Evolutionary conservation across 2,797 vertebrate genomes (phyloP), one percentile per base, ranked within the genome.

Genomic region (Fratercula arctica): DNA sequence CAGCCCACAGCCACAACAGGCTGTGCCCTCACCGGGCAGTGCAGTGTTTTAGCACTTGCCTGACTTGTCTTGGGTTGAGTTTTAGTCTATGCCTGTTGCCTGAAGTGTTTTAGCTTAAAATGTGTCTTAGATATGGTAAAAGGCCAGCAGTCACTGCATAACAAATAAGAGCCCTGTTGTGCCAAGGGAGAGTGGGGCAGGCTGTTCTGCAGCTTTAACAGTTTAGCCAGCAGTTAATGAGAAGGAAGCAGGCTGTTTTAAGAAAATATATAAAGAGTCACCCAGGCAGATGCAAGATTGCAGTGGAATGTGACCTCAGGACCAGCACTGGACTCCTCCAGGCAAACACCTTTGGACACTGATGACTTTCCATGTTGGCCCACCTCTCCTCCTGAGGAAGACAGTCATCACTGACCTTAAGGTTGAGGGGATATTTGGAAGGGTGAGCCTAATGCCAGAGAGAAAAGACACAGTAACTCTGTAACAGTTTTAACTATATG

Each of bases 21-120:
- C 24, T 31, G 10, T 31, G 17, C 33, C 15, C 5, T 51, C 43
- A 9, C 7, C 3, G 4, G 12, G 6, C 5, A 33, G 8, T 0
- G 2, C 35, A 39, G 5, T 15, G 26, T 29, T 85, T 53, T 54
- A 61, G 12, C n/a, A 66, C 12, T 31, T 64, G 6, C 10, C 26
- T 35, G 61, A 20, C 6, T 50, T 63, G 7, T 21, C n/a, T 67
- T 37, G 16, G 35, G 3, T 14, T 54, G 23, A 68, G 6, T 48
- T 63, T 72, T 82, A 69, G 4, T 45, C 29, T 56, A 7, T 39
- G 28, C 9, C 20, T 79, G 10, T 26, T 83, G 25, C 3, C 6
- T 37, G 19, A 75, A 45, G 5, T 12, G 7, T 28, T 89, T 50
- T 23, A 61, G 15, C 16, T 53, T 81, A n/a, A 78, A 23, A 29